Conservation (phyloP, 2,797 vertebrate species). For the Leptoclinus maculatus region DNA sequence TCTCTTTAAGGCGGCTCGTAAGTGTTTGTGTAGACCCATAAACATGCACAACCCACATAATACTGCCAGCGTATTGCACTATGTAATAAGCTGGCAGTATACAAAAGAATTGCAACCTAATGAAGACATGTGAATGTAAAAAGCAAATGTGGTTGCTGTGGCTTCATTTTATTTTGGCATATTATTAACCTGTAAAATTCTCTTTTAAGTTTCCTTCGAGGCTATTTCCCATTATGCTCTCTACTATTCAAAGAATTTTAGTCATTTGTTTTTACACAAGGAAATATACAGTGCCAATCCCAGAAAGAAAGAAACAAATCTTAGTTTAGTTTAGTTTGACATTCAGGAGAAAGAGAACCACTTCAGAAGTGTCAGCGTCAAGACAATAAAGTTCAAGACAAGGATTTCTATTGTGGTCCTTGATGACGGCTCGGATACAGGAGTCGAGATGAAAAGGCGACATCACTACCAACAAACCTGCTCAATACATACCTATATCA, state of each 20-base stretch:
- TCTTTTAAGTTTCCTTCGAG: neutral
- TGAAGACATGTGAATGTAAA: constrained; percentile 27
- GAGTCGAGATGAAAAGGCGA: neutral
- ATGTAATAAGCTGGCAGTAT: constrained; percentile 24
- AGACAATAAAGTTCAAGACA: neutral
- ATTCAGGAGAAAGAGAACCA: neutral
- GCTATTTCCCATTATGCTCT: neutral
- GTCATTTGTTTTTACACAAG: neutral
- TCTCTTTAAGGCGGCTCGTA: constrained; percentile 35
- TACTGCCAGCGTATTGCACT: constrained; percentile 22
- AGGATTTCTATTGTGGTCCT: neutral
- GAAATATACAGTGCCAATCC: neutral
- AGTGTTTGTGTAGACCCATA: constrained; percentile 57
- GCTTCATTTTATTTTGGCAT: constrained; percentile 14
- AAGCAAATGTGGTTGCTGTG: constrained; percentile 15
- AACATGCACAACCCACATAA: constrained; percentile 51
- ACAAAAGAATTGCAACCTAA: constrained; percentile 16
- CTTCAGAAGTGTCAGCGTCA: constrained; percentile 1
- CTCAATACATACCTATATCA: neutral
- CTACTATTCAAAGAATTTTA: neutral
- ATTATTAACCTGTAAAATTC: neutral
- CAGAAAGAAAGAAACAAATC: neutral
- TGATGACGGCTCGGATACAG: neutral
- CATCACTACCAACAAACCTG: neutral
- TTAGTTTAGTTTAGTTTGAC: neutral